phyloP scores from a whole-genome alignment of 1,140 invertebrate species.

The Radopholus similis region DNA sequence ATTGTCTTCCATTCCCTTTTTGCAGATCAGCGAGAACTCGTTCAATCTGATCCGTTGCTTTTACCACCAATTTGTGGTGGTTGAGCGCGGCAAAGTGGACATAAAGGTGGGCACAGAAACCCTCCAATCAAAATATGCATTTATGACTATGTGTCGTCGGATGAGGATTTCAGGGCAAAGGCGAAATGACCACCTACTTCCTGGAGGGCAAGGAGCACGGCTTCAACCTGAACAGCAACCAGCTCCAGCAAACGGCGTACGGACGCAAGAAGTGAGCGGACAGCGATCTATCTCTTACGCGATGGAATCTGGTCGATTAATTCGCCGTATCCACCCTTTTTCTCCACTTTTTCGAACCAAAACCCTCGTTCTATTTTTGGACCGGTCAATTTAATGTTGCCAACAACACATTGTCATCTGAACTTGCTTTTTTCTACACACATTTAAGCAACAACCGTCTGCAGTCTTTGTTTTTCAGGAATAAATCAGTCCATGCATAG shows the following conservation, averaged over 20 bases:
- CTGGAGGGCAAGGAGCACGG: constrained; percentile 52
- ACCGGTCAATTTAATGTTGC: too few relatives aligned
- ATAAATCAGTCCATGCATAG: too few relatives aligned
- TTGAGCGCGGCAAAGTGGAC: constrained; percentile 51
- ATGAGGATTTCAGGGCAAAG: constrained; percentile 54
- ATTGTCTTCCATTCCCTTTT: not conserved
- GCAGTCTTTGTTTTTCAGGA: too few relatives aligned
- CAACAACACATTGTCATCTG: too few relatives aligned
- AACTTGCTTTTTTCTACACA: too few relatives aligned
- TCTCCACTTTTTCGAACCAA: too few relatives aligned
- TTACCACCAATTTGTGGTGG: constrained; percentile 48
- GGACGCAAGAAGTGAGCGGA: not conserved
- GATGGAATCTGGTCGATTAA: too few relatives aligned
- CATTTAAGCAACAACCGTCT: too few relatives aligned
- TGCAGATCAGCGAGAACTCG: constrained; percentile 50
- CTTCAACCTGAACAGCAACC: constrained; percentile 6
- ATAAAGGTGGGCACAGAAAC: constrained; percentile 38
- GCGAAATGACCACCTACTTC: constrained; percentile 50
- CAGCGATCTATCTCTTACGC: too few relatives aligned
- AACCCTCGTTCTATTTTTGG: too few relatives aligned
- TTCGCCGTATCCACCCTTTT: too few relatives aligned
- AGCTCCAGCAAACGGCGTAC: not conserved
- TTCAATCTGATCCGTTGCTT: constrained; percentile 53
- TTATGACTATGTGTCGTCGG: not conserved
- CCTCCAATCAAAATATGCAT: not conserved